Evolutionary conservation across 2,113 vertebrate genomes (phyloP).

Genomic region (Lagenorhynchus albirostris): DNA sequence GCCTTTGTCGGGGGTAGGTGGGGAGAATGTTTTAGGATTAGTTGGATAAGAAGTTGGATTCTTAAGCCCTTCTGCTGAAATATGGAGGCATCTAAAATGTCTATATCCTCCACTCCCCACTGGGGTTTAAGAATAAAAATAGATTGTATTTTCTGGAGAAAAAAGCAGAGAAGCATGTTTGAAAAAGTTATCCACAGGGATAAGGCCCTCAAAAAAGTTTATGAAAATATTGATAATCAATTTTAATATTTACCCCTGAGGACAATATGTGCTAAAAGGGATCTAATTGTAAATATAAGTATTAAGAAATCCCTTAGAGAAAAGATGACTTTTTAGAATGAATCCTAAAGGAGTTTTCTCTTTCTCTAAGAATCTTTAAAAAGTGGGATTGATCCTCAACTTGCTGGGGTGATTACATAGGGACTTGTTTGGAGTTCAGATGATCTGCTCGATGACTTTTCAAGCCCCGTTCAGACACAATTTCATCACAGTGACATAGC

Average conservation of each 20-base stretch:
- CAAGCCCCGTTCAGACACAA: not conserved
- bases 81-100: conserved; percentile 12
- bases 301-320: not conserved
- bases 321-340: conserved; percentile 5
- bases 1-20: not conserved
- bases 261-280: not conserved
- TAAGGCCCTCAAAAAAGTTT: not conserved
- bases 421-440: not conserved
- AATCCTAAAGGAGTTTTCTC: not conserved
- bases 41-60: conserved; percentile 35
- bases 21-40: conserved; percentile 39
- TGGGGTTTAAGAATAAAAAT: not conserved
- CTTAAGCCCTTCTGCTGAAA: conserved; percentile 19
- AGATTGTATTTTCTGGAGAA: not conserved
- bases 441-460: not conserved
- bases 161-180: not conserved
- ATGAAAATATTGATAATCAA: not conserved
- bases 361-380: conserved; percentile 12
- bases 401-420: not conserved
- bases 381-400: not conserved
- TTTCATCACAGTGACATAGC: not conserved
- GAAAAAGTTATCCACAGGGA: not conserved
- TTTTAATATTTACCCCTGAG: not conserved
- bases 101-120: not conserved
- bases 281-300: not conserved